A percentile compares a stretch with the other conserved stretches of the same genome.
phyloP scores from a whole-genome alignment of 2,797 vertebrate genomes.

The Tarsius wallacei region DNA sequence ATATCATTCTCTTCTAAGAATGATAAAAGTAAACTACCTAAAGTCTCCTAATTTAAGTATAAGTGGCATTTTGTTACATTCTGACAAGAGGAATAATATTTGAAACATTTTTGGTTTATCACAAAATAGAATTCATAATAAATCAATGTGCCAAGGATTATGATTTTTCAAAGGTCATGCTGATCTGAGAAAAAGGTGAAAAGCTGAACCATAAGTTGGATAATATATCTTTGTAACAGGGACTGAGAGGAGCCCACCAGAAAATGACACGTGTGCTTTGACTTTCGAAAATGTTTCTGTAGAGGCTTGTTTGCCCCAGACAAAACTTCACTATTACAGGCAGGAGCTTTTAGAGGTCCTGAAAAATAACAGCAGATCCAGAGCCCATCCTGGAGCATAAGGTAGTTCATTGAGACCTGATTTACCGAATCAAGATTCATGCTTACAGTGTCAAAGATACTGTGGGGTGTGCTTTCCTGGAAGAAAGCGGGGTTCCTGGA shows the following conservation, averaged over 20 bases:
- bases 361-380: background rate
- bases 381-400: background rate
- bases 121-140: slow-evolving; percentile 54
- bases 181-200: background rate
- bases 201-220: background rate
- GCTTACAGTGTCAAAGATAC: background rate
- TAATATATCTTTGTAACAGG: background rate
- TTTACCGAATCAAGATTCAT: background rate
- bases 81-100: background rate
- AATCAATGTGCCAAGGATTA: background rate
- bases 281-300: background rate
- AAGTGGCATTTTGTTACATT: slow-evolving; percentile 33
- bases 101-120: slow-evolving; percentile 28
- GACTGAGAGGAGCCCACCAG: background rate
- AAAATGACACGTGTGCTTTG: background rate
- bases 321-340: background rate
- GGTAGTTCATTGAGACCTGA: background rate
- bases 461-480: background rate
- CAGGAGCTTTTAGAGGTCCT: background rate
- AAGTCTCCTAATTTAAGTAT: slow-evolving; percentile 17
- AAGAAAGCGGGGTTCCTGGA: background rate
- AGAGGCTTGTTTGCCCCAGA: background rate
- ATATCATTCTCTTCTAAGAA: background rate
- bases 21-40: background rate
- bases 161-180: background rate